Evolutionary conservation across 2,888 invertebrate species (phyloP), one percentile per base, ranked within the genome.

Genomic region (Eutolmus rufibarbis): DNA sequence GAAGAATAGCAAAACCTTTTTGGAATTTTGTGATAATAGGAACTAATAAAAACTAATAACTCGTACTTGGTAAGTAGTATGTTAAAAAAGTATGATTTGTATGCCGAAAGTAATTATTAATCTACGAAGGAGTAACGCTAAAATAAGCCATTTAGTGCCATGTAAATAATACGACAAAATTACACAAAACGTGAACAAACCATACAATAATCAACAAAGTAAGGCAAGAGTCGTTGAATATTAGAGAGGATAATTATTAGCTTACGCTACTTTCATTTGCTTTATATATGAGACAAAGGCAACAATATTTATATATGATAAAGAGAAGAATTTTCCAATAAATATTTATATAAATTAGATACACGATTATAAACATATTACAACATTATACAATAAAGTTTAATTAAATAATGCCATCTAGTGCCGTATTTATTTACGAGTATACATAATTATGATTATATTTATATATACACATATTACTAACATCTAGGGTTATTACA

Each of bases 401-500:
- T 85, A 87, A 87, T 81, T 84, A 87, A 74, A 88, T 87, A 88
- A 88, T 87, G 88, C 88, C 88, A 88, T 88, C 86, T 88, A 88
- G 88, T 88, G 88, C 88, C 88, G 88, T 87, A 88, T 84, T 88
- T 85, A 87, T 88, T 88, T 87, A 87, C 84, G 77, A 86, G 57
- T 86, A 86, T 86, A 78, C 77, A 86, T 86, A 86, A 51, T 77
- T 78, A 76, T 76, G 76, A 88, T 79, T 88, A 86, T 87, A 88
- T 87, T 86, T 87, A 87, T 77, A 86, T 78, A 86, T 78, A 86
- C 85, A 85, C 19, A 85, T 85, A 85, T 85, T 74, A 66, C 66
- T 66, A 85, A 46, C 37, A 46, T 31, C 37, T 85, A 85, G 85
- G 74, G 37, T 74, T 85, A 85, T 85, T 74, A 85, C 76, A 85